Evolutionary conservation across 2,888 invertebrate genomes (phyloP).

Genomic region (Salticus scenicus): DNA sequence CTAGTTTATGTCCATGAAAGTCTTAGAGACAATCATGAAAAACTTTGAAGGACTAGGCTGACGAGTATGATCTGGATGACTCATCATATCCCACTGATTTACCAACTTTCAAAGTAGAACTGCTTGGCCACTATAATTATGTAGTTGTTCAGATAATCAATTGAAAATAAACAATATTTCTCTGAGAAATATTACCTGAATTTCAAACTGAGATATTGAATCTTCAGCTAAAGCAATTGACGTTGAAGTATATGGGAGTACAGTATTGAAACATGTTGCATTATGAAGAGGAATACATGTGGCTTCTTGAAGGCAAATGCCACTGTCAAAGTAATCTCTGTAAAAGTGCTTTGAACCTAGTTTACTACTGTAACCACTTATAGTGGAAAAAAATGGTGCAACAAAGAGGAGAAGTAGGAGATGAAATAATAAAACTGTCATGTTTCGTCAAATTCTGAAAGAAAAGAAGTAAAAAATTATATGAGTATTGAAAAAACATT

Average conservation of each 20-base stretch:
- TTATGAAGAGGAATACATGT: constrained; percentile 80
- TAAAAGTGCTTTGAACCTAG: constrained; percentile 7
- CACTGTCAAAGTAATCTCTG: constrained; percentile 15
- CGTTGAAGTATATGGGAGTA: constrained; percentile 85
- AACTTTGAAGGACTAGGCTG: no score
- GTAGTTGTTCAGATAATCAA: no score
- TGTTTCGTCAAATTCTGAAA: not conserved
- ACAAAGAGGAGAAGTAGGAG: not conserved
- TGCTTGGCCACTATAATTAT: no score
- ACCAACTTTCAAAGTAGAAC: no score
- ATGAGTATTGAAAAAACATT: no score
- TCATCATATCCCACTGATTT: no score
- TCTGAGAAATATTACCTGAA: constrained; percentile 23
- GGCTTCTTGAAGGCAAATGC: constrained; percentile 37
- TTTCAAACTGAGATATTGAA: constrained; percentile 36
- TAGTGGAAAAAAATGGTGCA: not conserved
- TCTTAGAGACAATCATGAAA: no score
- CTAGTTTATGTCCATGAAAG: no score
- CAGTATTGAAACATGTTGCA: constrained; percentile 85
- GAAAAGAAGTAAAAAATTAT: no score
- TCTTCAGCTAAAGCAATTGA: constrained; percentile 80
- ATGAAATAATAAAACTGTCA: not conserved
- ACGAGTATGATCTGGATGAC: no score
- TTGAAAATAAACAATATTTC: no score
- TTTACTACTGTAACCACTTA: constrained; percentile 19